A percentile compares a stretch with the other conserved stretches of the same genome.
phyloP scores from a whole-genome alignment of 2,113 vertebrate genomes.

The Polypterus senegalus region DNA sequence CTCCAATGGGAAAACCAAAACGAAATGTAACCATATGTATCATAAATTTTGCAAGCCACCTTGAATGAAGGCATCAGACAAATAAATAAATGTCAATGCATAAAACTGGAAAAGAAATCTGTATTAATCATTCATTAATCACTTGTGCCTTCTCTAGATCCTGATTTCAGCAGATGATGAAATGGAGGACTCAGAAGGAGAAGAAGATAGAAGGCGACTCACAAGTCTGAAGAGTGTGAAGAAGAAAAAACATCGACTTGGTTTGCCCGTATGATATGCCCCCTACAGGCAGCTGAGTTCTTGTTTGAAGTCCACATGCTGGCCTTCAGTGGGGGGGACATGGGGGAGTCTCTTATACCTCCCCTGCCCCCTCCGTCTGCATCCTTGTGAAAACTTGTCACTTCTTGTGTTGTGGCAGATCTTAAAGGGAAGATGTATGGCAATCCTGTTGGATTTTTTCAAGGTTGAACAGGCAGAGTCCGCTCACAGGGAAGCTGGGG shows the following conservation, averaged over 20 bases:
- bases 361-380: conserved; percentile 11
- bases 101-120: neutral
- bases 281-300: conserved; percentile 17
- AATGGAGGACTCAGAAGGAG: conserved; percentile 83
- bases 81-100: neutral
- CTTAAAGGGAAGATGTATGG: too few relatives aligned
- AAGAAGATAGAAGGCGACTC: conserved; percentile 77
- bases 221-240: conserved; percentile 72
- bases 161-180: conserved; percentile 95
- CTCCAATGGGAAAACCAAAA: too few relatives aligned
- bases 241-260: conserved; percentile 90
- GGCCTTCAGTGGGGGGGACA: too few relatives aligned
- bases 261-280: conserved; percentile 76
- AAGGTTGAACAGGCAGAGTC: too few relatives aligned
- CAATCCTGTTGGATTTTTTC: too few relatives aligned
- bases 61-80: too few relatives aligned
- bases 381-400: too few relatives aligned
- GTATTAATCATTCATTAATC: neutral
- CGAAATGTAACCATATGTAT: too few relatives aligned
- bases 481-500: too few relatives aligned
- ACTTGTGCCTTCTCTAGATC: conserved; percentile 48
- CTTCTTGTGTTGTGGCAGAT: too few relatives aligned
- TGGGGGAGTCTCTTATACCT: conserved; percentile 12
- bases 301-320: too few relatives aligned
- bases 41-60: too few relatives aligned